Conservation (phyloP, 1,140 invertebrate genomes). For the Lucilia cuprina region DNA sequence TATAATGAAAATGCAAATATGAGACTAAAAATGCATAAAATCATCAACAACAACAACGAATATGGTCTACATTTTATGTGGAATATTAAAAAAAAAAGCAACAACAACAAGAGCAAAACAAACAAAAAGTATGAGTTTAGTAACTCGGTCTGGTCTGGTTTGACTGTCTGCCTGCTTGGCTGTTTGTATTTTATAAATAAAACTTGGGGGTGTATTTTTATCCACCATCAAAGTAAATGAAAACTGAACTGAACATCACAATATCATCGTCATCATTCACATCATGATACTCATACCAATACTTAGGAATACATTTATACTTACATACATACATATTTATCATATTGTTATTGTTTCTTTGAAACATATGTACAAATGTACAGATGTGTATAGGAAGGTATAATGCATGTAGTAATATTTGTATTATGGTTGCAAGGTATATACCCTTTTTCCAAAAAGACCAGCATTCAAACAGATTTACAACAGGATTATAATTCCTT, state of each 20-base stretch:
- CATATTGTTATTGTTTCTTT: no score
- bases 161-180: neutral
- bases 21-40: slow-evolving; percentile 1
- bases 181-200: neutral
- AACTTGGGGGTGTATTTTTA: neutral
- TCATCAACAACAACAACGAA: neutral
- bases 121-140: neutral
- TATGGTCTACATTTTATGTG: neutral
- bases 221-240: neutral
- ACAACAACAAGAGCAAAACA: no score
- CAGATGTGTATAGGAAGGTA: no score
- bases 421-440: no score
- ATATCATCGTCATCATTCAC: neutral
- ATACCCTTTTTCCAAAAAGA: no score
- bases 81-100: no score
- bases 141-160: neutral
- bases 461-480: no score
- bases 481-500: no score
- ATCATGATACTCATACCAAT: neutral
- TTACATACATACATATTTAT: no score
- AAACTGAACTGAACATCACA: neutral
- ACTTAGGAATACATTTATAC: no score
- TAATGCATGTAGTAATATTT: no score
- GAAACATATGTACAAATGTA: no score
- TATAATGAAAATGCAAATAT: slow-evolving; percentile 8